A percentile compares a stretch with the other conserved stretches of the same genome.
These are phyloP conservation scores for Athalia circularis DNA, from an alignment of 2,888 invertebrate species.

Conservation along the genomic window DNA sequence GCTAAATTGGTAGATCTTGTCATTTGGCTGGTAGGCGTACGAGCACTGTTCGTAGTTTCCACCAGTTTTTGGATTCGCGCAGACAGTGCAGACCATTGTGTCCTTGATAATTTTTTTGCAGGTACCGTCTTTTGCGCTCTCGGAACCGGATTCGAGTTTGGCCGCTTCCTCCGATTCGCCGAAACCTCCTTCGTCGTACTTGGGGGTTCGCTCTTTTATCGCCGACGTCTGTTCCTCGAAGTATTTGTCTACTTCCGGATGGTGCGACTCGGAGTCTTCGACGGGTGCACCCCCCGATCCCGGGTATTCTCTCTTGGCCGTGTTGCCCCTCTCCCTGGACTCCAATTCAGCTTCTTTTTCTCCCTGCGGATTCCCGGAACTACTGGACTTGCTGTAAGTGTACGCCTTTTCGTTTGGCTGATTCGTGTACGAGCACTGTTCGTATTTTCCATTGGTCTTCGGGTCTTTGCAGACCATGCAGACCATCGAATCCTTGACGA, in stretches of 20 bases:
- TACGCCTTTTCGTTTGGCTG: slow-evolving; percentile 81
- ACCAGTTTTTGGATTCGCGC: slow-evolving; percentile 76
- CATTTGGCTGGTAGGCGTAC: slow-evolving; percentile 75
- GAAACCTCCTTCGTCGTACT: slow-evolving; percentile 11
- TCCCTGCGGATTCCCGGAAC: slow-evolving; percentile 50
- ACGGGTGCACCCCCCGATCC: neutral
- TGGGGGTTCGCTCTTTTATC: slow-evolving; percentile 36
- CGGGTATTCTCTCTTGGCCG: neutral
- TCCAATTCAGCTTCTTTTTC: slow-evolving; percentile 1
- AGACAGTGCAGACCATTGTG: slow-evolving; percentile 76
- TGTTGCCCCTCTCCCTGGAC: slow-evolving; percentile 30
- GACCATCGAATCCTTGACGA: slow-evolving; percentile 81
- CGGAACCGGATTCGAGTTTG: slow-evolving; percentile 14
- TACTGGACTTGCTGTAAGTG: slow-evolving; percentile 61
- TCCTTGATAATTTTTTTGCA: slow-evolving; percentile 64
- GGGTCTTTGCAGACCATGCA: slow-evolving; percentile 86
- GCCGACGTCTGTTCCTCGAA: slow-evolving; percentile 26
- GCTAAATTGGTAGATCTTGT: slow-evolving; percentile 67
- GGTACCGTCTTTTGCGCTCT: slow-evolving; percentile 23
- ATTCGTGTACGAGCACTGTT: slow-evolving; percentile 88
- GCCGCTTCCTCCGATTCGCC: slow-evolving; percentile 16
- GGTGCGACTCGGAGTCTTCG: slow-evolving; percentile 1
- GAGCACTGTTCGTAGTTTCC: slow-evolving; percentile 78
- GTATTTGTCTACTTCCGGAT: slow-evolving; percentile 21
- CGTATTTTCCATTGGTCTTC: slow-evolving; percentile 85